These are phyloP conservation scores for Hydrocynus forskahlii DNA, from an alignment of 2,797 vertebrate genomes.

Conservation along the genomic window DNA sequence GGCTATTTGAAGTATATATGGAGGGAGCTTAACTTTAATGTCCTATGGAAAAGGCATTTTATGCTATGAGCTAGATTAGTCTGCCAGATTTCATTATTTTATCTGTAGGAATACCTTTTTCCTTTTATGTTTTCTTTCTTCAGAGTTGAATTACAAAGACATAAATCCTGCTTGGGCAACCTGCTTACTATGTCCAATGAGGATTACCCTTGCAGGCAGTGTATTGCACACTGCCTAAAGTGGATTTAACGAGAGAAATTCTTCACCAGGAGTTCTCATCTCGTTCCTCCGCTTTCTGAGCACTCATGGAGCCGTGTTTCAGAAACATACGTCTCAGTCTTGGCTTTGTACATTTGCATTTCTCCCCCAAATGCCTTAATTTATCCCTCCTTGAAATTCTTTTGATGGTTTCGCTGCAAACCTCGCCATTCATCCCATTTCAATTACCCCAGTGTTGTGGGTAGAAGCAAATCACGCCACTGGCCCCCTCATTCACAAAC, in stretches of 20 bases:
- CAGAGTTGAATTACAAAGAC: conserved; percentile 24
- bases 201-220: conserved; percentile 21
- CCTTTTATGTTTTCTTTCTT: conserved; percentile 38
- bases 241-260: conserved; percentile 18
- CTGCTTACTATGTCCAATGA: conserved; percentile 8
- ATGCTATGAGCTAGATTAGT: conserved; percentile 32
- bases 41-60: conserved; percentile 27
- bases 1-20: conserved; percentile 35
- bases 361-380: conserved; percentile 44
- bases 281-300: conserved; percentile 18
- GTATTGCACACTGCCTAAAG: neutral
- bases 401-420: conserved; percentile 50
- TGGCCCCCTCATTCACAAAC: conserved; percentile 28
- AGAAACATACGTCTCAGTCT: conserved; percentile 39
- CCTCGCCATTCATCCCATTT: conserved; percentile 40
- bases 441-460: conserved; percentile 49
- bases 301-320: conserved; percentile 27
- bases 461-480: conserved; percentile 40
- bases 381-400: conserved; percentile 50
- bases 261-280: neutral
- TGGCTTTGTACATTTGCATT: conserved; percentile 54
- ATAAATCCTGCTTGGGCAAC: conserved; percentile 32
- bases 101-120: conserved; percentile 34
- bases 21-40: conserved; percentile 23
- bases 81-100: conserved; percentile 38